Percentiles rank a stretch among this genome's conserved stretches.
These are phyloP conservation scores for Halichoerus grypus DNA, from an alignment of 2,113 vertebrate genomes.

Conservation along the genomic window DNA sequence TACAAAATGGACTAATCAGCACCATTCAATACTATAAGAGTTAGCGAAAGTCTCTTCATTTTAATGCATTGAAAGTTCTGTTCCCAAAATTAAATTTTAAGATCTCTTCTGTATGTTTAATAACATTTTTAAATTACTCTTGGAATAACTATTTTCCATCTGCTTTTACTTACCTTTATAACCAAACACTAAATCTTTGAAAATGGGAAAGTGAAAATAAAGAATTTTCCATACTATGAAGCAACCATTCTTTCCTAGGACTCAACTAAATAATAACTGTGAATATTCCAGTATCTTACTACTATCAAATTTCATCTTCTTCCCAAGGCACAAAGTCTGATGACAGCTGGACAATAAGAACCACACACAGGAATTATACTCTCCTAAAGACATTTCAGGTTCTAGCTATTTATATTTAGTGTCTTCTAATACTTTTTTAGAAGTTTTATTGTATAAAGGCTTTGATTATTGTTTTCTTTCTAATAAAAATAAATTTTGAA, in stretches of 20 bases:
- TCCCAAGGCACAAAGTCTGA: conserved; percentile 61
- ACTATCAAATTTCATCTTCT: conserved; percentile 65
- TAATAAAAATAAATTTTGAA: conserved; percentile 59
- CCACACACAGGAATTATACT: conserved; percentile 13
- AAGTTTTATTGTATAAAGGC: conserved; percentile 32
- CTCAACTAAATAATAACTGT: conserved; percentile 28
- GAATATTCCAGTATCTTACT: conserved; percentile 42
- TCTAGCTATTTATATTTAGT: neutral
- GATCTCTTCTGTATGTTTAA: conserved; percentile 15
- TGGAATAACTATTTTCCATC: conserved; percentile 58
- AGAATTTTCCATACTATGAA: conserved; percentile 49
- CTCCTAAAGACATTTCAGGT: conserved; percentile 48
- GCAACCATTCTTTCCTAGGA: conserved; percentile 10
- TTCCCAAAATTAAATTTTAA: conserved; percentile 47
- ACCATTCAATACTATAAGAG: neutral
- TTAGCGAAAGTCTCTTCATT: neutral
- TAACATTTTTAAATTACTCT: conserved; percentile 46
- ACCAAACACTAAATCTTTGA: conserved; percentile 50
- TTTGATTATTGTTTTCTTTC: conserved; percentile 57
- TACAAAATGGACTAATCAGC: neutral
- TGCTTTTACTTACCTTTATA: conserved; percentile 56
- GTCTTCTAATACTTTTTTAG: conserved; percentile 3
- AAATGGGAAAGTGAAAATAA: conserved; percentile 58
- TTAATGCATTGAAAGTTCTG: conserved; percentile 36
- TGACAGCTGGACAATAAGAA: conserved; percentile 53